A percentile compares a stretch with the other conserved stretches of the same genome.
phyloP scores from a whole-genome alignment of 2,113 vertebrate species.

The Grammatotria lemairii region DNA sequence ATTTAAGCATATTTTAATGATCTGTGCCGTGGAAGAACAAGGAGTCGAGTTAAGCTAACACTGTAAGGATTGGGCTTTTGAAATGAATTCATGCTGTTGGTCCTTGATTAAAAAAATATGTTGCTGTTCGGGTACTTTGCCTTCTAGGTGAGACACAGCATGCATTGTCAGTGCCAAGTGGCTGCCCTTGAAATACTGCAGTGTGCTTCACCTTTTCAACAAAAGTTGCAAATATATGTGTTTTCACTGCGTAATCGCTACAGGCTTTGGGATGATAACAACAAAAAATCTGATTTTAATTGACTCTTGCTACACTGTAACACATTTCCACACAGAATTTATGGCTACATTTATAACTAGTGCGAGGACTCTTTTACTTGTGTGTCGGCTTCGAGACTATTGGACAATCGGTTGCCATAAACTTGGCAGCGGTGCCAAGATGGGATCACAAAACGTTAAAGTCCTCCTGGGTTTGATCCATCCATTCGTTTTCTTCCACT shows the following conservation, averaged over 20 bases:
- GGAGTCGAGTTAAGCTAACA: neutral
- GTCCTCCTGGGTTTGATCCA: neutral
- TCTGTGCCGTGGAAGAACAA: neutral
- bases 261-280: neutral
- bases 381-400: neutral
- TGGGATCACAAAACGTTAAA: neutral
- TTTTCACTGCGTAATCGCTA: neutral
- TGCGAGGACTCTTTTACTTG: neutral
- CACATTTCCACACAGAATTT: neutral
- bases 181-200: constrained; percentile 28
- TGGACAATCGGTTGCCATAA: neutral
- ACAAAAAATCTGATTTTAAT: neutral
- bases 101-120: neutral
- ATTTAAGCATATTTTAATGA: constrained; percentile 19
- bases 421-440: neutral
- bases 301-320: neutral
- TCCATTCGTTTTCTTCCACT: neutral
- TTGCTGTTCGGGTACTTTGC: neutral
- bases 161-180: neutral
- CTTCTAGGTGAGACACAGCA: neutral
- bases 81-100: constrained; percentile 10
- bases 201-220: neutral
- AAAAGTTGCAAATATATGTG: neutral
- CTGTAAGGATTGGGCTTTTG: neutral
- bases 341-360: neutral